Conservation (phyloP, 2,888 invertebrate species). For the Leptopilina myrica region DNA sequence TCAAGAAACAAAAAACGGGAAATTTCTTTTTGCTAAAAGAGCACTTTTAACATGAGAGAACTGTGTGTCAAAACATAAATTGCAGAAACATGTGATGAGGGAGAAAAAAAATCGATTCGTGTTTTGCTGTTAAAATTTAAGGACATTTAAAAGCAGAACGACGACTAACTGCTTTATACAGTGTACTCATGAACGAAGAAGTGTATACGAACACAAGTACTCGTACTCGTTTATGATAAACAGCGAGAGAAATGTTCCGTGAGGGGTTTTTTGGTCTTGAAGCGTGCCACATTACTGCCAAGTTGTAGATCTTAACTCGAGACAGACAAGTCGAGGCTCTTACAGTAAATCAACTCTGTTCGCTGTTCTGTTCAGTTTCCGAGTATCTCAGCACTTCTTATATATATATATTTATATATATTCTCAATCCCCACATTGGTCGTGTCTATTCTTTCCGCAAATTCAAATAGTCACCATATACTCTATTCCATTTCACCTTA, state of each 20-base stretch:
- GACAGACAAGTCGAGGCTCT: conserved; percentile 34
- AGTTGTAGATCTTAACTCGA: conserved; percentile 31
- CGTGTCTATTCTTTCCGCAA: not conserved
- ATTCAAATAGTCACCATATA: not conserved
- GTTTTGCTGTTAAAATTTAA: not conserved
- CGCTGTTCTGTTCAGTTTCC: conserved; percentile 19
- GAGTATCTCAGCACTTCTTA: conserved; percentile 7
- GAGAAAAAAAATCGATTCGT: not conserved
- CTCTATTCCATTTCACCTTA: not conserved
- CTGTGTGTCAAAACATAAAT: too few species aligned
- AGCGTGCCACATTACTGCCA: conserved; percentile 39
- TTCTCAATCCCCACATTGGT: not conserved
- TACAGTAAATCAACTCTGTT: conserved; percentile 28
- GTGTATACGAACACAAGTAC: not conserved
- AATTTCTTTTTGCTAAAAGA: too few species aligned
- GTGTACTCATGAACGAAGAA: not conserved
- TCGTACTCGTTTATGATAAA: conserved; percentile 31
- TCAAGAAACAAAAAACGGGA: too few species aligned
- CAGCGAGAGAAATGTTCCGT: conserved; percentile 35
- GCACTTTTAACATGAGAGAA: too few species aligned
- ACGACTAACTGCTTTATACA: not conserved
- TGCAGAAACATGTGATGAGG: too few species aligned
- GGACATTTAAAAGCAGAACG: not conserved
- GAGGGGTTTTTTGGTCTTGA: conserved; percentile 14
- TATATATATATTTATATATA: too few species aligned